Evolutionary conservation across 1,140 invertebrate genomes (phyloP).

Genomic region (Scaptomyza hsui): DNA sequence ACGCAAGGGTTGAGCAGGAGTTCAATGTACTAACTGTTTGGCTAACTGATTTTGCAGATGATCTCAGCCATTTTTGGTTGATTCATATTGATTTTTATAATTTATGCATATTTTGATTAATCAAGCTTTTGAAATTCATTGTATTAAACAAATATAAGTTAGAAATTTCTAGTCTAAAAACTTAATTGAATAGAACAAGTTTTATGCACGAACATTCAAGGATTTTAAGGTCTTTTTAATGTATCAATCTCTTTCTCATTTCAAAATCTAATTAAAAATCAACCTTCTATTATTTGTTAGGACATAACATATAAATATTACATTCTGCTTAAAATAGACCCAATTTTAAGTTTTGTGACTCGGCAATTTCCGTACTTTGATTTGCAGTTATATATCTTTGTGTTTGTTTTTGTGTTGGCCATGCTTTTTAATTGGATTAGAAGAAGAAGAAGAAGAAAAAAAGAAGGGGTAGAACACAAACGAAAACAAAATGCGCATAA

Average conservation of each 20-base stretch:
- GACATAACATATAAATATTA: conserved; percentile 17
- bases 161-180: background rate
- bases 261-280: background rate
- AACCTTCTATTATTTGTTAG: conserved; percentile 2
- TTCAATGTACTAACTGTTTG: conserved; percentile 33
- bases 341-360: conserved; percentile 4
- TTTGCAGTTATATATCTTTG: conserved; percentile 43
- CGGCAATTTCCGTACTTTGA: conserved; percentile 30
- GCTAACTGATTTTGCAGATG: conserved; percentile 22
- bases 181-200: no score
- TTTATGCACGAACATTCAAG: no score
- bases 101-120: no score
- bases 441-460: no score
- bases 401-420: conserved; percentile 7
- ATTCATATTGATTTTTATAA: conserved; percentile 1
- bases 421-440: conserved; percentile 59
- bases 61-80: conserved; percentile 6
- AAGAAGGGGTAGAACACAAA: conserved; percentile 33
- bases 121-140: no score
- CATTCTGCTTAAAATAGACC: background rate
- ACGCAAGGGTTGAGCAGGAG: conserved; percentile 36
- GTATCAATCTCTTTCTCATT: no score
- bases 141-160: background rate
- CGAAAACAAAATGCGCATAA: conserved; percentile 52
- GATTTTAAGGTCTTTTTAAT: no score